Conservation (phyloP, 2,113 vertebrate species). For the Hippocampus barbouri region DNA sequence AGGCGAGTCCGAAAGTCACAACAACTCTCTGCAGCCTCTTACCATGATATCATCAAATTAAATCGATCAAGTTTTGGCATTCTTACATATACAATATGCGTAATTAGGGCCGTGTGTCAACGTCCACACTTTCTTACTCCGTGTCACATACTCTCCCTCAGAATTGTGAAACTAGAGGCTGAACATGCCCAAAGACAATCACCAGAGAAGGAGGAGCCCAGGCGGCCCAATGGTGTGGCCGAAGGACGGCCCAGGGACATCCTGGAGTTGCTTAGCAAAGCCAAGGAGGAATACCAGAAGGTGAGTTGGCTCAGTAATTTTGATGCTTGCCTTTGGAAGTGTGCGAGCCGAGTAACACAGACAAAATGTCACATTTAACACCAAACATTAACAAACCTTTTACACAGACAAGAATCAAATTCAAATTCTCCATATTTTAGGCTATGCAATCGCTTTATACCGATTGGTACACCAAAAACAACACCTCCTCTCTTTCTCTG, state of each 20-base stretch:
- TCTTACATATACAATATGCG: not conserved
- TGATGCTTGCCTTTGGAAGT: not conserved
- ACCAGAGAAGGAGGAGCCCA: constrained; percentile 74
- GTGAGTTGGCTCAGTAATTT: constrained; percentile 62
- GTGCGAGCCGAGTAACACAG: not conserved
- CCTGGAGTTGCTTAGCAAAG: constrained; percentile 94
- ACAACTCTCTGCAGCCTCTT: no score
- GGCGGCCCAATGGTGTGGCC: constrained; percentile 78
- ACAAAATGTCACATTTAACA: no score
- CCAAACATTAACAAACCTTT: not conserved
- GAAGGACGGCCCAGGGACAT: constrained; percentile 85
- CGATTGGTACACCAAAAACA: no score
- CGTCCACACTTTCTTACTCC: not conserved
- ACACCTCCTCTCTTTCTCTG: not conserved
- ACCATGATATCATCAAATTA: not conserved
- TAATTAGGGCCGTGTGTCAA: not conserved
- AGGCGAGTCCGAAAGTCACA: not conserved
- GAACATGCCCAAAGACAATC: constrained; percentile 76
- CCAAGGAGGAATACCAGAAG: constrained; percentile 93
- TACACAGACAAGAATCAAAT: not conserved
- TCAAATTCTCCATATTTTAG: not conserved
- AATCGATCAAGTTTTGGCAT: not conserved
- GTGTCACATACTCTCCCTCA: constrained; percentile 39
- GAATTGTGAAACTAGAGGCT: constrained; percentile 89
- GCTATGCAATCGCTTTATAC: not conserved